Evolutionary conservation across 2,888 invertebrate genomes (phyloP).

Genomic region (Ophion ventricosus): DNA sequence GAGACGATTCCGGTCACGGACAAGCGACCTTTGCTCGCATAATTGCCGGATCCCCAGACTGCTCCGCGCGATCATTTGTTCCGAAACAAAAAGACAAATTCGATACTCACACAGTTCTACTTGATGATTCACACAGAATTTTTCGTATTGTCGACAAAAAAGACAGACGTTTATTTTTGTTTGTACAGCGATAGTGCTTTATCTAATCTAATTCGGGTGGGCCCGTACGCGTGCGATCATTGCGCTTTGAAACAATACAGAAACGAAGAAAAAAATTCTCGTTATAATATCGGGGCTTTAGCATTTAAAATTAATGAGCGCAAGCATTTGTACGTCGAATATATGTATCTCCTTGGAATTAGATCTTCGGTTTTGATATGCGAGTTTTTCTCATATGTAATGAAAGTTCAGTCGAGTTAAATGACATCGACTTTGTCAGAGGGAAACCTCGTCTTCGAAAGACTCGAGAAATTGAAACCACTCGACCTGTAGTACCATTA

Average conservation of each 20-base stretch:
- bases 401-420: no score
- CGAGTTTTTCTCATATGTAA: no score
- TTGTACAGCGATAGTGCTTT: slow-evolving; percentile 8
- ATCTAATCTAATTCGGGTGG: slow-evolving; percentile 34
- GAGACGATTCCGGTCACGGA: slow-evolving; percentile 64
- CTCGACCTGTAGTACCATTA: no score
- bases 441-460: no score
- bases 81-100: slow-evolving; percentile 35
- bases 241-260: not conserved
- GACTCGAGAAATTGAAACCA: no score
- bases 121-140: slow-evolving; percentile 14
- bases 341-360: no score
- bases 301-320: not conserved
- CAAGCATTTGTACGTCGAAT: not conserved
- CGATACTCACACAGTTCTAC: slow-evolving; percentile 18
- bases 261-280: not conserved
- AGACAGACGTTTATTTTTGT: slow-evolving; percentile 21
- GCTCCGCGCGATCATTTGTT: slow-evolving; percentile 29
- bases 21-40: slow-evolving; percentile 50
- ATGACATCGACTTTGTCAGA: no score
- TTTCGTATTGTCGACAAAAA: slow-evolving; percentile 9
- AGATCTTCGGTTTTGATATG: no score
- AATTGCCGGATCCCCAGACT: slow-evolving; percentile 52
- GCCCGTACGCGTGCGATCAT: not conserved
- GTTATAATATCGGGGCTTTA: not conserved